Evolutionary conservation across 2,113 vertebrate genomes (phyloP), one percentile per base, ranked within the genome.

Genomic region (Propithecus coquereli): DNA sequence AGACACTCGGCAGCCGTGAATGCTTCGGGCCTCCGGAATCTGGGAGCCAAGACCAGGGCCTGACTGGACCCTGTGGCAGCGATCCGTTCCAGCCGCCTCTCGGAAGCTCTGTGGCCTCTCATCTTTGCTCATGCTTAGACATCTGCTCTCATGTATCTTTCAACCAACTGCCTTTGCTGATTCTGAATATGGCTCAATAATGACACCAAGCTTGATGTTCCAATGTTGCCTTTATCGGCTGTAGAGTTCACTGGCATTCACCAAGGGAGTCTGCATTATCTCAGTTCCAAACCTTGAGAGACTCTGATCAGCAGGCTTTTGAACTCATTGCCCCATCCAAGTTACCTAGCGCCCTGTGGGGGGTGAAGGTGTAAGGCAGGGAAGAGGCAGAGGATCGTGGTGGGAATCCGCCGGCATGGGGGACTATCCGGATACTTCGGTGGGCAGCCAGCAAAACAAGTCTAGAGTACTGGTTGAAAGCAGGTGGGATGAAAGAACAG

Each of bases 401-500:
- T 71, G 27, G 85, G 85, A 57, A 71, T 14, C 68, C 5, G 10
- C 6, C n/a, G 20, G 32, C 25, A 6, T 11, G 7, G 3, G 25
- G 32, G 34, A n/a, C 43, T 92, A n/a, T 37, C 20, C 37, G 40
- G 47, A 93, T 32, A 37, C 37, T 1, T 10, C 11, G 1, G 23
- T 63, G 61, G 68, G 50, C 14, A 63, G 83, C 63, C 32, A 54
- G 30, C 32, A 16, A 73, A 80, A 74, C 59, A 68, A 54, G 74
- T 27, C 77, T 47, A 45, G 18, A 74, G 70, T 7, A n/a, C 34
- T 68, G 79, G 37, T 6, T 27, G 79, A 73, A 68, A 94, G 81
- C 47, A 94, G 45, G 22, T 45, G 27, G 80, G 68, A 68, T 65
- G 94, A 84, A 89, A 93, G 90, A 80, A 68, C 34, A 79, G 65